Evolutionary conservation across 2,113 vertebrate species (phyloP).

Genomic region (Falcunculus frontatus): DNA sequence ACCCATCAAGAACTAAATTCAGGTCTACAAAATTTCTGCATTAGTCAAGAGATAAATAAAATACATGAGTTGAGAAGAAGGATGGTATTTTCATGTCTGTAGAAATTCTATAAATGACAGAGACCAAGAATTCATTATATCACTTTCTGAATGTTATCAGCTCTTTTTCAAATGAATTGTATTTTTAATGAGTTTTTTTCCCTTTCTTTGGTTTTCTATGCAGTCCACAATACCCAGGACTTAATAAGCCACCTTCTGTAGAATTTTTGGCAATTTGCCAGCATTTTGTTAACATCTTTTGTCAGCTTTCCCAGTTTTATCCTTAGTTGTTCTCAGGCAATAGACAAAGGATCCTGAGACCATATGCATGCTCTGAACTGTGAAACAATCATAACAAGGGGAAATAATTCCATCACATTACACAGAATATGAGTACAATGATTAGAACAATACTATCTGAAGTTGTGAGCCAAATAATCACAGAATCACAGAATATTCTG

Average conservation of each 20-base stretch:
- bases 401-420: not conserved
- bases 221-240: not conserved
- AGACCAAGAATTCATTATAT: not conserved
- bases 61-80: not conserved
- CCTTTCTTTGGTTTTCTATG: not conserved
- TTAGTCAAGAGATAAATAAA: not conserved
- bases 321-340: not conserved
- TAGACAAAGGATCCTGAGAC: not conserved
- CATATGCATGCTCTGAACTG: not conserved
- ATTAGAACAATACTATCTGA: not conserved
- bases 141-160: not conserved
- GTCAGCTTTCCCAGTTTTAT: not conserved
- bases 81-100: not conserved
- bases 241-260: not conserved
- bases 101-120: not conserved
- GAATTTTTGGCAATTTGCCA: not conserved
- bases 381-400: not conserved
- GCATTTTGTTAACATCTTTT: not conserved
- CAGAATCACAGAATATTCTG: not conserved
- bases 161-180: not conserved
- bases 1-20: not conserved
- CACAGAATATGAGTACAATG: not conserved
- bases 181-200: rapidly evolving
- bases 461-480: not conserved
- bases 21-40: not conserved